Evolutionary conservation across 2,797 vertebrate genomes (phyloP).

Genomic region (Thunnus albacares): DNA sequence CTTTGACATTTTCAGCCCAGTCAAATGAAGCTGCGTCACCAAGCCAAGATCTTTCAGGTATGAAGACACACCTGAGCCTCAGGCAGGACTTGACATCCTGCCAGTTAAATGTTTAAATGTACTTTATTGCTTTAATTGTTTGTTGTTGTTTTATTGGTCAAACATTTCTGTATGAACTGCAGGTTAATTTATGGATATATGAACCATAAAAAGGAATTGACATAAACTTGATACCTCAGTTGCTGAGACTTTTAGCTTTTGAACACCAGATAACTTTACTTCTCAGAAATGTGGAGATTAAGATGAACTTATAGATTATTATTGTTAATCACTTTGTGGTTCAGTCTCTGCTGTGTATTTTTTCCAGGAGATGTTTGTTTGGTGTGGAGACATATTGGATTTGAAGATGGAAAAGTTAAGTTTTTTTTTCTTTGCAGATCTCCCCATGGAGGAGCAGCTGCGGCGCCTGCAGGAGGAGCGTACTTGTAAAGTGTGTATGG

Average conservation of each 20-base stretch:
- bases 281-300: too few relatives aligned
- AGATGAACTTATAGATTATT: too few relatives aligned
- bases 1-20: conserved; percentile 84
- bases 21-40: conserved; percentile 89
- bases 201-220: too few relatives aligned
- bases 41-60: conserved; percentile 90
- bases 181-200: too few relatives aligned
- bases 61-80: conserved; percentile 15
- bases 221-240: too few relatives aligned
- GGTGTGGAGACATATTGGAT: neutral
- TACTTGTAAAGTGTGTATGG: conserved; percentile 99
- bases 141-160: neutral
- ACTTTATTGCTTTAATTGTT: neutral
- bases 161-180: too few relatives aligned
- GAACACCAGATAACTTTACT: too few relatives aligned
- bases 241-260: too few relatives aligned
- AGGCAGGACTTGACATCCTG: neutral
- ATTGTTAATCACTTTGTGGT: too few relatives aligned
- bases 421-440: conserved; percentile 82
- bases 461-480: conserved; percentile 96
- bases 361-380: too few relatives aligned
- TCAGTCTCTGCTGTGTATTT: too few relatives aligned
- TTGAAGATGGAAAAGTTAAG: neutral
- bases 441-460: conserved; percentile 97
- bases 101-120: neutral